Percentiles rank a stretch among this genome's conserved stretches.
These are phyloP conservation scores for Polypedilum pembai DNA, from an alignment of 1,140 invertebrate species.

Conservation along the genomic window DNA sequence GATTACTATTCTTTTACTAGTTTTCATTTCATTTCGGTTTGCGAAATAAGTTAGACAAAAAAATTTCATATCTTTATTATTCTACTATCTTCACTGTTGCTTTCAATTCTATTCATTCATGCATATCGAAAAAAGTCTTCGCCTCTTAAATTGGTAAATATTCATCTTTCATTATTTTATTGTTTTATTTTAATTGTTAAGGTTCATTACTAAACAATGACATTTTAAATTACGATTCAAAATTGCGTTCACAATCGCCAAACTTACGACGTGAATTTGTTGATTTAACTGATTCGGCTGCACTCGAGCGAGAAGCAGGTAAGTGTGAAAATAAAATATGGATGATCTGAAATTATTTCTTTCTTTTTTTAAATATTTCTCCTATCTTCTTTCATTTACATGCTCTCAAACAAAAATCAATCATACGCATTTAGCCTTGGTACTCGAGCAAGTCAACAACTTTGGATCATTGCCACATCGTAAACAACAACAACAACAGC, in stretches of 20 bases:
- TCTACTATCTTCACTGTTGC: background rate
- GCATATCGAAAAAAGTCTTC: background rate
- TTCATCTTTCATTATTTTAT: slow-evolving; percentile 9
- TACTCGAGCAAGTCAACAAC: slow-evolving; percentile 32
- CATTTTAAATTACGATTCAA: slow-evolving; percentile 35
- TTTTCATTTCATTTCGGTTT: slow-evolving; percentile 20
- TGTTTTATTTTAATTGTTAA: slow-evolving; percentile 31
- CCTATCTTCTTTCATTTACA: too few relatives aligned
- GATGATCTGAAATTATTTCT: background rate
- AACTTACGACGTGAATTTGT: slow-evolving; percentile 34
- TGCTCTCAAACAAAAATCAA: too few relatives aligned
- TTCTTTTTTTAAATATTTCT: background rate
- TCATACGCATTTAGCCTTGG: background rate
- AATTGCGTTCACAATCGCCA: slow-evolving; percentile 35
- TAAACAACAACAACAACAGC: slow-evolving; percentile 38
- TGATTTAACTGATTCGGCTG: slow-evolving; percentile 40
- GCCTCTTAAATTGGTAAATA: background rate
- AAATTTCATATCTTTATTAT: background rate
- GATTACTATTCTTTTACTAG: background rate
- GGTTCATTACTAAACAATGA: slow-evolving; percentile 39
- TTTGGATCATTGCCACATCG: slow-evolving; percentile 41
- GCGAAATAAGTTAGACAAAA: background rate
- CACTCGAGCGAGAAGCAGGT: slow-evolving; percentile 40
- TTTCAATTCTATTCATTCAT: background rate
- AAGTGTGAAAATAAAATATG: background rate